Evolutionary conservation across 2,797 vertebrate genomes (phyloP).

Genomic region (Dipus sagitta): DNA sequence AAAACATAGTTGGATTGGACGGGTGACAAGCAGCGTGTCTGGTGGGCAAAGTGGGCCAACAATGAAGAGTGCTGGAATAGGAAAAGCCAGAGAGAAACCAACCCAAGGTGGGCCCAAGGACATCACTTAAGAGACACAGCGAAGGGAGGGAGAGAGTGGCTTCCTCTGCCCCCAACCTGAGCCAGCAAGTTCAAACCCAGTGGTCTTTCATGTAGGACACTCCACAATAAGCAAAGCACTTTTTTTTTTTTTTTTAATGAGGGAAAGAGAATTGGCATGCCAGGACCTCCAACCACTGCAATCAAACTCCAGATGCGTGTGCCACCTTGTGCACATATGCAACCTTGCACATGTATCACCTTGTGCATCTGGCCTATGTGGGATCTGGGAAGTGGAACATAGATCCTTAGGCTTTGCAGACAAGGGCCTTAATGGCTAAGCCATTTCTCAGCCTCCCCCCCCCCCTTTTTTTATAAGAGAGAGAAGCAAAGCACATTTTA

Average conservation of each 20-base stretch:
- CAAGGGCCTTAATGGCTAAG: no score
- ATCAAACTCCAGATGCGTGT: no score
- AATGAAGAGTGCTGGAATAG: neutral
- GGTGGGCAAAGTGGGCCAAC: slow-evolving; percentile 3
- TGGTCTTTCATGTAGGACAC: neutral
- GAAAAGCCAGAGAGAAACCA: neutral
- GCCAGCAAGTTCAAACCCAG: fast-evolving
- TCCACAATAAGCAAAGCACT: neutral
- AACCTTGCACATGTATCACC: no score
- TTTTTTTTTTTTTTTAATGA: no score
- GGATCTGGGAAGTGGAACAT: no score
- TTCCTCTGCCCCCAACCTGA: fast-evolving
- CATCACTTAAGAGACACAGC: fast-evolving
- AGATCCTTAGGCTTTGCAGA: no score
- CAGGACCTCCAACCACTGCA: no score
- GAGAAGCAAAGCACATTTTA: neutral
- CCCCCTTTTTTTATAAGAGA: no score
- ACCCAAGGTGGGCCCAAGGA: fast-evolving
- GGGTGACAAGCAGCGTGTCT: slow-evolving; percentile 54
- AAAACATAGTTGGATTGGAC: slow-evolving; percentile 70
- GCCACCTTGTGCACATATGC: no score
- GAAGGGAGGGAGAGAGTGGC: fast-evolving
- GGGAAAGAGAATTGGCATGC: no score
- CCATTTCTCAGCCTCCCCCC: no score
- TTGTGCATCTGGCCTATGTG: no score